These are phyloP conservation scores for Tachysurus vachellii DNA, from an alignment of 2,113 vertebrate species.

Conservation along the genomic window DNA sequence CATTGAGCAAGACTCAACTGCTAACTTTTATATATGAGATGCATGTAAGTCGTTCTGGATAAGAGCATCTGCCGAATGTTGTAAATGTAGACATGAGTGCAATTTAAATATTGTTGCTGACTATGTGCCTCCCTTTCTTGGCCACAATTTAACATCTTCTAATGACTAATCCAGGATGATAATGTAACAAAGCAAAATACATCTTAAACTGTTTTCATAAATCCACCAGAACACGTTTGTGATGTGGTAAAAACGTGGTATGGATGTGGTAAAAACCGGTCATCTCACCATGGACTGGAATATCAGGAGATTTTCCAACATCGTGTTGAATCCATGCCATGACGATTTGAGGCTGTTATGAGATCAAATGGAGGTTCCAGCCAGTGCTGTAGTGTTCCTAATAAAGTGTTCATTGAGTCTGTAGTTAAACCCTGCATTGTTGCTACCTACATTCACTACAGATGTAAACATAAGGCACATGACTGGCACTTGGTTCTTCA, in stretches of 20 bases:
- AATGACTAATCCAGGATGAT: not conserved
- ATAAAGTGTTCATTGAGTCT: not conserved
- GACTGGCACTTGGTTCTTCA: not conserved
- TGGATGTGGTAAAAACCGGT: not conserved
- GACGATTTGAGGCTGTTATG: not conserved
- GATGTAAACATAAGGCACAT: not conserved
- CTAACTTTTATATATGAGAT: too few species aligned
- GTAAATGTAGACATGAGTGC: not conserved
- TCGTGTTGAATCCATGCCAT: not conserved
- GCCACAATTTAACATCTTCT: not conserved
- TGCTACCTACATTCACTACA: not conserved
- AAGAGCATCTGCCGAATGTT: too few species aligned
- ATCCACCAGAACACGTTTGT: not conserved
- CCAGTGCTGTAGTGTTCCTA: not conserved
- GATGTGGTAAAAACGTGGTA: not conserved
- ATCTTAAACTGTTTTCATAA: not conserved
- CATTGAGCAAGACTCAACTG: too few species aligned
- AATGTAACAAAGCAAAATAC: not conserved
- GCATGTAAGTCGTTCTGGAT: too few species aligned
- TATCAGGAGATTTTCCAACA: not conserved
- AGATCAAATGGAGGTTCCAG: not conserved
- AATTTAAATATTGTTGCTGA: not conserved
- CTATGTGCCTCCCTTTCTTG: not conserved
- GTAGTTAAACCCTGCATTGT: not conserved
- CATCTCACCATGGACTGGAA: not conserved